phyloP scores from a whole-genome alignment of 2,888 invertebrate genomes.

The Parapristionchus giblindavisi region DNA sequence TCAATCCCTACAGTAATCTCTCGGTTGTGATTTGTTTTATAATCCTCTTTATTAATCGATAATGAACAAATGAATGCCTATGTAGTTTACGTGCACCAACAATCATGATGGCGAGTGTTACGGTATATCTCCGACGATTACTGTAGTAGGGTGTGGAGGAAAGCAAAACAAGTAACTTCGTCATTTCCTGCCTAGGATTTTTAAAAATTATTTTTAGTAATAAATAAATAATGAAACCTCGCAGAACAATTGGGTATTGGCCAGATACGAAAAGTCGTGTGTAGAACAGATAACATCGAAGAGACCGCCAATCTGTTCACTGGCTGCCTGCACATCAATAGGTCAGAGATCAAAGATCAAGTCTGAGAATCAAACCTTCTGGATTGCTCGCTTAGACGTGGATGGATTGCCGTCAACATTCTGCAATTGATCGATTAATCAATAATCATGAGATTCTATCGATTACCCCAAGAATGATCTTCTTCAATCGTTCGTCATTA shows the following conservation, averaged over 20 bases:
- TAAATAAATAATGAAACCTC: slow-evolving; percentile 39
- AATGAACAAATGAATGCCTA: no score
- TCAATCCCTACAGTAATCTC: no score
- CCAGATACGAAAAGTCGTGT: slow-evolving; percentile 60
- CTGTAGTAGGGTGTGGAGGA: slow-evolving; percentile 58
- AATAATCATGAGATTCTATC: neutral
- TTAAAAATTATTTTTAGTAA: neutral
- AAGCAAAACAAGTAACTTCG: slow-evolving; percentile 61
- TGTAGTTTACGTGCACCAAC: no score
- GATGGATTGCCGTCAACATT: slow-evolving; percentile 58
- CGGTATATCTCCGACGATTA: slow-evolving; percentile 36
- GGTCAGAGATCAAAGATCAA: neutral
- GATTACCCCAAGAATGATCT: slow-evolving; percentile 48
- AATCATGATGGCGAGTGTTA: no score
- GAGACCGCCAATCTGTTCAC: slow-evolving; percentile 57
- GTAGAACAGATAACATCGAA: slow-evolving; percentile 61
- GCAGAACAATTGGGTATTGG: slow-evolving; percentile 60
- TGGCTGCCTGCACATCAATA: slow-evolving; percentile 41
- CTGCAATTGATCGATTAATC: slow-evolving; percentile 24
- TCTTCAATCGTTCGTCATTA: slow-evolving; percentile 55
- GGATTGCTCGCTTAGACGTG: slow-evolving; percentile 58
- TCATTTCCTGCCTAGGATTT: slow-evolving; percentile 50
- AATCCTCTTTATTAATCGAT: no score
- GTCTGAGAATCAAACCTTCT: slow-evolving; percentile 42
- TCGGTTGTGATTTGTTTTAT: no score